Conservation (phyloP, 2,797 vertebrate species). For the Melanotaenia pygmaea region DNA sequence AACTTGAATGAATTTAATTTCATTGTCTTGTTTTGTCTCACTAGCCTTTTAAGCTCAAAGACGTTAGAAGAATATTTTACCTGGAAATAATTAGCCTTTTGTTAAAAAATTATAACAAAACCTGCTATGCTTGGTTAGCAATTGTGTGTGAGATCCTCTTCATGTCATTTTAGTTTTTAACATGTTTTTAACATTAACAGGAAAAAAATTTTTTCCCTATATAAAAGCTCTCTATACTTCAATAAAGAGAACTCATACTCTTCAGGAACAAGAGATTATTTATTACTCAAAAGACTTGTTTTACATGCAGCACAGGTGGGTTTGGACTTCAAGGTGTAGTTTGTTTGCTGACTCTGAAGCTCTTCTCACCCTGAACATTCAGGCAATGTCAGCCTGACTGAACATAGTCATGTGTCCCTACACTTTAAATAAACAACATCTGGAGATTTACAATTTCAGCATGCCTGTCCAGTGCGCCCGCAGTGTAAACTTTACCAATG, state of each 20-base stretch:
- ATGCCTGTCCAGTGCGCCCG: slow-evolving; percentile 88
- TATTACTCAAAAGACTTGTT: slow-evolving; percentile 39
- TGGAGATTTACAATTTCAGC: slow-evolving; percentile 90
- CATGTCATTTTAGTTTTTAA: not conserved
- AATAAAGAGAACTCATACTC: not conserved
- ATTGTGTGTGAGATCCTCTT: too few species aligned
- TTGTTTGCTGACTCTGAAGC: slow-evolving; percentile 38
- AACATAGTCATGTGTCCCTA: slow-evolving; percentile 85
- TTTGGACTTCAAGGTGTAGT: slow-evolving; percentile 9
- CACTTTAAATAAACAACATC: slow-evolving; percentile 93
- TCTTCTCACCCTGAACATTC: slow-evolving; percentile 81
- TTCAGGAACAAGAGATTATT: slow-evolving; percentile 17
- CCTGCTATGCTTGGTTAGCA: not conserved
- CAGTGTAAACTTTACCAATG: slow-evolving; percentile 96
- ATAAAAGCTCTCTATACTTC: not conserved
- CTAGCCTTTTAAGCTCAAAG: not conserved
- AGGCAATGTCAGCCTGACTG: slow-evolving; percentile 82
- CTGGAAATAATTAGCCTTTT: not conserved
- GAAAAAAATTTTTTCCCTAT: too few species aligned
- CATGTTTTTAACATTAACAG: not conserved
- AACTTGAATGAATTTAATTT: not conserved
- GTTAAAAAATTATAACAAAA: not conserved
- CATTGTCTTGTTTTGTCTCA: not conserved
- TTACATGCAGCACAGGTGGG: slow-evolving; percentile 57
- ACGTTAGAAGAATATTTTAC: not conserved